phyloP scores from a whole-genome alignment of 2,888 invertebrate species.

The Melinopterus prodromus region DNA sequence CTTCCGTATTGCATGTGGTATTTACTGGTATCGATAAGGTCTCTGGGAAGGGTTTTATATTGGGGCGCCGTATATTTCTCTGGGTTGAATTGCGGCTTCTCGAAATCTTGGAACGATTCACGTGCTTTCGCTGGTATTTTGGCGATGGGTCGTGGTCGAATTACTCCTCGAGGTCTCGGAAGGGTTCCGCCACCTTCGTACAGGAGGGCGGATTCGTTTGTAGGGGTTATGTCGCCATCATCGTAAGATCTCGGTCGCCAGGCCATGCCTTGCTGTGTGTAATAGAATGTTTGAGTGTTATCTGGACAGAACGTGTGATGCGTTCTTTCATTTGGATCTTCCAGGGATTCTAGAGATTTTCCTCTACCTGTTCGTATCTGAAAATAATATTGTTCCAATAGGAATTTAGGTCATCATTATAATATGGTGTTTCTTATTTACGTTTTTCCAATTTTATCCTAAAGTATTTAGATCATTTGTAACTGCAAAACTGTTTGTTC shows the following conservation, averaged over 20 bases:
- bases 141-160: slow-evolving; percentile 82
- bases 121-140: slow-evolving; percentile 72
- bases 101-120: slow-evolving; percentile 60
- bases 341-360: slow-evolving; percentile 85
- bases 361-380: slow-evolving; percentile 85
- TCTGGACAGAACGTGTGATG: slow-evolving; percentile 69
- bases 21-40: slow-evolving; percentile 62
- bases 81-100: slow-evolving; percentile 59
- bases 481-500: too few relatives aligned
- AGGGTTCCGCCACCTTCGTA: slow-evolving; percentile 84
- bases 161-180: slow-evolving; percentile 83
- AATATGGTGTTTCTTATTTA: not conserved
- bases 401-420: not conserved
- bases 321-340: slow-evolving; percentile 76
- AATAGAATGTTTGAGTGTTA: slow-evolving; percentile 67
- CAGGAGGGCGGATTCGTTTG: slow-evolving; percentile 72
- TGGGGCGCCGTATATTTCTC: slow-evolving; percentile 58
- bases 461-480: too few relatives aligned
- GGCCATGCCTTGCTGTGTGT: slow-evolving; percentile 58
- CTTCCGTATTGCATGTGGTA: slow-evolving; percentile 61
- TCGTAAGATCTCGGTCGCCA: slow-evolving; percentile 76
- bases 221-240: slow-evolving; percentile 90
- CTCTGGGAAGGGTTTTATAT: slow-evolving; percentile 65
- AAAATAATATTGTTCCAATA: slow-evolving; percentile 44
- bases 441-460: not conserved